These are phyloP conservation scores for Teleiodes luculella DNA, from an alignment of 2,888 invertebrate species.

Conservation along the genomic window DNA sequence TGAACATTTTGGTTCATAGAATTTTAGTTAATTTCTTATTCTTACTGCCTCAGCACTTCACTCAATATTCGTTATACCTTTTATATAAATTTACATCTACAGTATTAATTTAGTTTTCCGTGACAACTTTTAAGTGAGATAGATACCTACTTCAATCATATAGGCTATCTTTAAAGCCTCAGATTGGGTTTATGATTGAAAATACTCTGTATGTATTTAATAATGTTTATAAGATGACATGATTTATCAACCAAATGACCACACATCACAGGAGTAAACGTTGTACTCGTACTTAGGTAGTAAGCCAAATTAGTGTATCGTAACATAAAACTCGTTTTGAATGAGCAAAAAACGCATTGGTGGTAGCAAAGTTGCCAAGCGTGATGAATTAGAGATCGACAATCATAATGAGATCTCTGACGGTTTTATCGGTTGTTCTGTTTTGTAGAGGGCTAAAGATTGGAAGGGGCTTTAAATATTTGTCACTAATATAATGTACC, in stretches of 20 bases:
- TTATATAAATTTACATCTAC: no score
- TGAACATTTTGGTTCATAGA: no score
- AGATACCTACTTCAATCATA: no score
- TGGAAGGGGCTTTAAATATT: background rate
- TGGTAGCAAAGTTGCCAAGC: background rate
- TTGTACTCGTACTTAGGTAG: no score
- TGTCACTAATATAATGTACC: background rate
- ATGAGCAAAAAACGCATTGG: slow-evolving; percentile 11
- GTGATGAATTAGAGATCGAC: background rate
- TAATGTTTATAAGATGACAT: background rate
- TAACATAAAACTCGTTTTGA: slow-evolving; percentile 10
- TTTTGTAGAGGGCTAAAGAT: background rate
- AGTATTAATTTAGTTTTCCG: no score
- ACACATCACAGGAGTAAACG: background rate
- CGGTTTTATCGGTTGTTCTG: background rate
- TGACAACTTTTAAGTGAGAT: no score
- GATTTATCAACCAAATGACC: background rate
- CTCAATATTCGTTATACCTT: no score
- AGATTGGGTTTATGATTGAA: background rate
- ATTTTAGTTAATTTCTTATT: no score
- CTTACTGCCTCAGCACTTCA: background rate
- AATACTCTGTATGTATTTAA: background rate
- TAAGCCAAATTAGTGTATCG: background rate
- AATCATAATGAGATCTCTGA: slow-evolving; percentile 7
- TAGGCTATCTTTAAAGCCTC: no score